phyloP scores from a whole-genome alignment of 2,888 invertebrate species.

The Macrostomum cliftonense region DNA sequence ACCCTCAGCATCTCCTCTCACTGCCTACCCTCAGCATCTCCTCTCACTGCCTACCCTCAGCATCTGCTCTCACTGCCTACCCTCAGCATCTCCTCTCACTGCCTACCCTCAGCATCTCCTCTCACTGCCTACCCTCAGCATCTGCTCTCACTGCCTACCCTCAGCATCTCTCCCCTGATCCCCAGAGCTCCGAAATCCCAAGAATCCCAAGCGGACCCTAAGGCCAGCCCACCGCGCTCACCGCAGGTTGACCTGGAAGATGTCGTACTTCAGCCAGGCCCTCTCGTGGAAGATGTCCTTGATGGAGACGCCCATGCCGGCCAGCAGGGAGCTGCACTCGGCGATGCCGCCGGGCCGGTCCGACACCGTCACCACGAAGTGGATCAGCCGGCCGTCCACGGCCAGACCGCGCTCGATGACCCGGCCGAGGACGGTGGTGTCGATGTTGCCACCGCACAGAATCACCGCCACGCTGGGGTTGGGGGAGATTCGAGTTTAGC shows the following conservation, averaged over 20 bases:
- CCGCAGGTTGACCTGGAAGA: conserved; percentile 44
- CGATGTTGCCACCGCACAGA: conserved; percentile 66
- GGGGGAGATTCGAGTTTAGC: no score
- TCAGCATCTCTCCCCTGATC: no score
- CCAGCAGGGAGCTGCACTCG: conserved; percentile 57
- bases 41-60: no score
- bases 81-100: no score
- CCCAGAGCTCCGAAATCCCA: background rate
- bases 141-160: no score
- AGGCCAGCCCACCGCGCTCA: conserved; percentile 16
- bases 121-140: no score
- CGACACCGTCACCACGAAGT: conserved; percentile 49
- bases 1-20: no score
- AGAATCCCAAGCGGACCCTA: background rate
- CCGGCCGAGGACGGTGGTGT: conserved; percentile 68
- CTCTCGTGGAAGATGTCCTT: conserved; percentile 89
- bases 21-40: no score
- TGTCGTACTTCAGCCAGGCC: conserved; percentile 74
- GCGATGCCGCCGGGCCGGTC: conserved; percentile 72
- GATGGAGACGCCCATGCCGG: conserved; percentile 58
- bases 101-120: no score
- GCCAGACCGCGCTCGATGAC: conserved; percentile 71
- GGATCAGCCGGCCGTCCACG: conserved; percentile 52
- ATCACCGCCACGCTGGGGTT: background rate
- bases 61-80: no score